Evolutionary conservation across 2,113 vertebrate genomes (phyloP).

Genomic region (Meriones unguiculatus): DNA sequence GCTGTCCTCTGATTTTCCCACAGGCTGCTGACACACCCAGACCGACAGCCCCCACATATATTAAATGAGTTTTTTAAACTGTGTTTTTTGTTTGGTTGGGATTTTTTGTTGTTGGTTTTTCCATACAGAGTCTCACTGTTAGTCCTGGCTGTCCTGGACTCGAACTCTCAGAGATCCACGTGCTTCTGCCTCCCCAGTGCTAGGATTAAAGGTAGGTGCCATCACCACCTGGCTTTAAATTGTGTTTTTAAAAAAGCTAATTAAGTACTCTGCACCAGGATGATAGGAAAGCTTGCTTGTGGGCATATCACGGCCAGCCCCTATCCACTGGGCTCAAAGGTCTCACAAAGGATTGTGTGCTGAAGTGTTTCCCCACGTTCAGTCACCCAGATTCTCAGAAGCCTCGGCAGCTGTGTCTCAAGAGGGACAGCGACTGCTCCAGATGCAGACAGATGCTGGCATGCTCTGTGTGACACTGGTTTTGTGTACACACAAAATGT

Average conservation of each 20-base stretch:
- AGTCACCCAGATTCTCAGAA: neutral
- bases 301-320: neutral
- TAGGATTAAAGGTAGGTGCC: no score
- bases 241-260: neutral
- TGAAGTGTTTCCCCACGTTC: neutral
- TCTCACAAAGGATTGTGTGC: neutral
- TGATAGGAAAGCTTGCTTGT: neutral
- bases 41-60: neutral
- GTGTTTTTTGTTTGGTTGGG: neutral
- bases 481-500: neutral
- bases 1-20: neutral
- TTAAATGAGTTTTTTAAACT: neutral
- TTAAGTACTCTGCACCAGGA: neutral
- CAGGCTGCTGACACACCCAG: neutral
- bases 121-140: no score
- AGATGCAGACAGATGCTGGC: neutral
- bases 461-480: neutral
- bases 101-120: no score
- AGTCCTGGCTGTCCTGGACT: no score
- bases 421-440: neutral
- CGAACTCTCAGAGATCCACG: no score
- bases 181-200: no score
- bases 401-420: neutral
- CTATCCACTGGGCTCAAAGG: neutral
- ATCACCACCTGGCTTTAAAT: neutral